These are phyloP conservation scores for Tanypteryx hageni DNA, from an alignment of 2,888 invertebrate species.

Conservation along the genomic window DNA sequence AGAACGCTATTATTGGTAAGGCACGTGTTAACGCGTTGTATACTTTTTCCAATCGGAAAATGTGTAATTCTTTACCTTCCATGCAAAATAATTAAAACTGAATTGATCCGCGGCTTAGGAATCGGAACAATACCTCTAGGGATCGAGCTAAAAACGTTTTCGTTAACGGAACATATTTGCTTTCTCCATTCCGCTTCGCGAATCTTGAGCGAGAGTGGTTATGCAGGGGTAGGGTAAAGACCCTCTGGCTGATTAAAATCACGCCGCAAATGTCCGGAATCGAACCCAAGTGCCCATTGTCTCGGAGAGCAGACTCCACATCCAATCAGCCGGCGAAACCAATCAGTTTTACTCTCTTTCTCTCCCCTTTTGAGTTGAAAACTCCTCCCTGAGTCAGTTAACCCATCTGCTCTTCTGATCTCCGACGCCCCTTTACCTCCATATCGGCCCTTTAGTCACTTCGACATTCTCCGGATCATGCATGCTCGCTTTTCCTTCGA, in stretches of 20 bases:
- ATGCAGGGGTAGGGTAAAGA: neutral
- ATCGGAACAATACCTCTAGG: neutral
- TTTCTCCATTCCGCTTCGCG: neutral
- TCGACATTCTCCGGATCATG: too few relatives aligned
- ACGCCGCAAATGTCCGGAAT: neutral
- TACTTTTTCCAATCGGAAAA: too few relatives aligned
- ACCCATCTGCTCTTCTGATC: neutral
- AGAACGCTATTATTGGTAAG: too few relatives aligned
- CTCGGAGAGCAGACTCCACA: neutral
- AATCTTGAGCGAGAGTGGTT: neutral
- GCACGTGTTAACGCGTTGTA: too few relatives aligned
- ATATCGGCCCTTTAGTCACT: too few relatives aligned
- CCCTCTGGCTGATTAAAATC: constrained; percentile 19
- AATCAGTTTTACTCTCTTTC: neutral
- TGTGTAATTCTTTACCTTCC: too few relatives aligned
- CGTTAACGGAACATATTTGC: neutral
- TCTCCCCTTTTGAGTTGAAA: neutral
- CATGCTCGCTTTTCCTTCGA: too few relatives aligned
- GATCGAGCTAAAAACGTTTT: neutral
- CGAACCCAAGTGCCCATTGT: constrained; percentile 14
- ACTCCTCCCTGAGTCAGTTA: neutral
- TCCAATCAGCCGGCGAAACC: neutral
- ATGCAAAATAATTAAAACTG: too few relatives aligned
- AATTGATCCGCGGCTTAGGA: neutral
- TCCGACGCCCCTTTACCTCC: neutral